Conservation (phyloP, 2,113 vertebrate species). For the Oncorhynchus keta region DNA sequence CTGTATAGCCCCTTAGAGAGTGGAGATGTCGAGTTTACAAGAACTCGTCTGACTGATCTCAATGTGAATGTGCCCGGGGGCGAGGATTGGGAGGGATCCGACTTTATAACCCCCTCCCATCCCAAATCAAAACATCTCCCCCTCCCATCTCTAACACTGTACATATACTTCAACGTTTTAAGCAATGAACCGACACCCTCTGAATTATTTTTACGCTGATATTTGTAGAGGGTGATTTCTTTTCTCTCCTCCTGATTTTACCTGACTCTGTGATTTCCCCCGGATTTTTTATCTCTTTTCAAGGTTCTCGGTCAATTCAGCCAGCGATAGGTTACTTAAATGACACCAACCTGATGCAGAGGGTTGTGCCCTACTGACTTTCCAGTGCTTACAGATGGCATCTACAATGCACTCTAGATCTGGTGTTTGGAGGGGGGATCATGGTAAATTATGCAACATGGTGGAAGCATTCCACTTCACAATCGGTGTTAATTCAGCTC, state of each 20-base stretch:
- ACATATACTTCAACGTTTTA: too few relatives aligned
- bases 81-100: slow-evolving; percentile 4
- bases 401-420: not conserved
- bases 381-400: too few relatives aligned
- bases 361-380: not conserved
- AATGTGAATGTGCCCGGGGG: slow-evolving; percentile 25
- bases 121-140: not conserved
- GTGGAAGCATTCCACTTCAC: not conserved
- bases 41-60: slow-evolving; percentile 26
- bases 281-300: not conserved
- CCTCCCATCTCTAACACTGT: too few relatives aligned
- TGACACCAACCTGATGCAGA: not conserved
- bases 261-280: not conserved
- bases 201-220: not conserved
- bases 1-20: slow-evolving; percentile 29
- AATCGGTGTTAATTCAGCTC: not conserved
- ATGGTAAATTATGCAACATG: not conserved
- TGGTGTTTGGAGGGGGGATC: not conserved
- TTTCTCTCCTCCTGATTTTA: not conserved
- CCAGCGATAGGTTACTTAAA: not conserved
- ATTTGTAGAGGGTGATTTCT: too few relatives aligned
- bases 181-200: too few relatives aligned
- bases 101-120: not conserved
- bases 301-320: not conserved
- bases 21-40: slow-evolving; percentile 11